These are phyloP conservation scores for Stenodera caucasica DNA, from an alignment of 2,888 invertebrate genomes.

Conservation along the genomic window DNA sequence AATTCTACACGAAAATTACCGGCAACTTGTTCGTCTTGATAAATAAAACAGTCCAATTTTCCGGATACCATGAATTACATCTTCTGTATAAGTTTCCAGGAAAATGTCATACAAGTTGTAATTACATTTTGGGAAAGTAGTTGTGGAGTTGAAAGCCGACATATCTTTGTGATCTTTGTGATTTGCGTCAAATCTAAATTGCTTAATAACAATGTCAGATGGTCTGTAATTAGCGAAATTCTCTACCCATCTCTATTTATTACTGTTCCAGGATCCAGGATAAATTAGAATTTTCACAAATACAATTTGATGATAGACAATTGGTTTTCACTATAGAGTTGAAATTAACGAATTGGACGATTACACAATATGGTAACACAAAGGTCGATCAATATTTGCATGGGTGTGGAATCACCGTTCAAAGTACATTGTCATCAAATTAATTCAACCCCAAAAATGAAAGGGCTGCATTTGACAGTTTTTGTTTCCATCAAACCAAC, in stretches of 20 bases:
- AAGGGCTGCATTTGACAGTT: neutral
- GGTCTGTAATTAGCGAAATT: slow-evolving; percentile 30
- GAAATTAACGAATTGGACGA: neutral
- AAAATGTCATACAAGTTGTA: slow-evolving; percentile 12
- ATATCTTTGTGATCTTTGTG: slow-evolving; percentile 20
- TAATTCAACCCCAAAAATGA: neutral
- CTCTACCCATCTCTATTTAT: slow-evolving; percentile 4
- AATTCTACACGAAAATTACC: slow-evolving; percentile 4
- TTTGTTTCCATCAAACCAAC: neutral
- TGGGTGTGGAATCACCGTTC: neutral
- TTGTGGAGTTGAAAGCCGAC: slow-evolving; percentile 14
- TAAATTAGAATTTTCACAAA: slow-evolving; percentile 26
- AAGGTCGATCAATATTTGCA: slow-evolving; percentile 5
- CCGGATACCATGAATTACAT: slow-evolving; percentile 6
- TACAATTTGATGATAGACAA: slow-evolving; percentile 21
- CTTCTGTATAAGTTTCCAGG: slow-evolving; percentile 1
- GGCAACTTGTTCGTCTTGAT: neutral
- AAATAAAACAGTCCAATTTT: slow-evolving; percentile 11
- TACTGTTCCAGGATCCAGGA: too few relatives aligned
- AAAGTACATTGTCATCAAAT: neutral
- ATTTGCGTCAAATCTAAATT: slow-evolving; percentile 26
- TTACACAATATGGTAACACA: neutral
- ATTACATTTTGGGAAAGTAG: slow-evolving; percentile 16
- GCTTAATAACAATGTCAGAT: slow-evolving; percentile 27
- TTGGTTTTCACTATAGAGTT: neutral